A percentile compares a stretch with the other conserved stretches of the same genome.
Conservation (phyloP, 2,113 vertebrate species). For the Pampusana beccarii region DNA sequence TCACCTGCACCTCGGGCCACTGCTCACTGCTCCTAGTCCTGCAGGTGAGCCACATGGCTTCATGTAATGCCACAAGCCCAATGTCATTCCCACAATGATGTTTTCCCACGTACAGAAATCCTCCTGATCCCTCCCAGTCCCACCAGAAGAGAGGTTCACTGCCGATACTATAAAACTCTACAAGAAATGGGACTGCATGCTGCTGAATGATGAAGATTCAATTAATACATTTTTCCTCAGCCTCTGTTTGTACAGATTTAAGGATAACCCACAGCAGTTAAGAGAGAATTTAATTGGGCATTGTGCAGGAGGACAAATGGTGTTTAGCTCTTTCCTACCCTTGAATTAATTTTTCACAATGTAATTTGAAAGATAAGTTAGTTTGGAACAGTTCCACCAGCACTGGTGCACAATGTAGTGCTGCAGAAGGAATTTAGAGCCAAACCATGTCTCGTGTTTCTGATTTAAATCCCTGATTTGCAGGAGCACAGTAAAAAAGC, state of each 20-base stretch:
- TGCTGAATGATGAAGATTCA: constrained; percentile 11
- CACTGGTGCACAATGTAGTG: rapidly evolving
- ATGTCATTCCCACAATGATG: background rate
- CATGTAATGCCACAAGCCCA: constrained; percentile 37
- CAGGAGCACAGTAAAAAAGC: background rate
- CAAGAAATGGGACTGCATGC: background rate
- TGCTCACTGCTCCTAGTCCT: constrained; percentile 39
- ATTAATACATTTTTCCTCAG: background rate
- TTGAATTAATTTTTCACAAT: background rate
- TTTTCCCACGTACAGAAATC: constrained; percentile 30
- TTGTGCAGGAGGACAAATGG: background rate
- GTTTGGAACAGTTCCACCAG: background rate
- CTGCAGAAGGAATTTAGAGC: background rate
- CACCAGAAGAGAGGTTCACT: constrained; percentile 30
- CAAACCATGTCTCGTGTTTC: background rate
- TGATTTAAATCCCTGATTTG: background rate
- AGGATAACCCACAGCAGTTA: background rate
- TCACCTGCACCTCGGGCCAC: background rate
- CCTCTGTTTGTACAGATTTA: background rate
- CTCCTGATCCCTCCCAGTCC: constrained; percentile 5
- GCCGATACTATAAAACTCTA: background rate
- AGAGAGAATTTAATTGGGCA: background rate
- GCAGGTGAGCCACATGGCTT: constrained; percentile 31
- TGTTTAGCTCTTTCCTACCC: background rate
- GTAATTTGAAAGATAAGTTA: background rate